Conservation (phyloP, 2,888 invertebrate genomes). For the Papilio demoleus region DNA sequence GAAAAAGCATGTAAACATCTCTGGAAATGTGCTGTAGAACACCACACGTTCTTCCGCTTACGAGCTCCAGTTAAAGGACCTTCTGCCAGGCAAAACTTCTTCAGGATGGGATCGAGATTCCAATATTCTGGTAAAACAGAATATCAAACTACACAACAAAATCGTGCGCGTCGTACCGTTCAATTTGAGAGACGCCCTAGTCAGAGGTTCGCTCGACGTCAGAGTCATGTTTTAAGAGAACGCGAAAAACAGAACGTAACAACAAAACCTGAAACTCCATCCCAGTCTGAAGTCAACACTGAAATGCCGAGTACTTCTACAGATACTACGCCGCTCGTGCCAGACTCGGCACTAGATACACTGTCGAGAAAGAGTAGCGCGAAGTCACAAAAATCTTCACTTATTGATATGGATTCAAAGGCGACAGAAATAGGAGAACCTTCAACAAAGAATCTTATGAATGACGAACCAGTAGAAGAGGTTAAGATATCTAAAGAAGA, state of each 20-base stretch:
- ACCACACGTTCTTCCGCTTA: constrained; percentile 99
- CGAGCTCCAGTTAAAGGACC: constrained; percentile 94
- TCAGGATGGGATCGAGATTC: constrained; percentile 99
- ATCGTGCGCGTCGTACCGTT: constrained; percentile 94
- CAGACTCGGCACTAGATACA: constrained; percentile 60
- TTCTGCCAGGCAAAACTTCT: constrained; percentile 96
- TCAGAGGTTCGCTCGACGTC: constrained; percentile 96
- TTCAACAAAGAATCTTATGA: constrained; percentile 72
- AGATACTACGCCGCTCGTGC: constrained; percentile 53
- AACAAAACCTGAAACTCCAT: constrained; percentile 60
- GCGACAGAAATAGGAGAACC: constrained; percentile 63
- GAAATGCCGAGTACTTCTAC: constrained; percentile 67
- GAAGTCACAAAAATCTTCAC: constrained; percentile 81
- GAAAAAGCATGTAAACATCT: constrained; percentile 99
- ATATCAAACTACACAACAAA: constrained; percentile 97
- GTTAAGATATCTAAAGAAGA: constrained; percentile 75
- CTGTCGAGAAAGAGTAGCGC: constrained; percentile 82
- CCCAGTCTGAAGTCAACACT: constrained; percentile 58
- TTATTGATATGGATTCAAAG: constrained; percentile 64
- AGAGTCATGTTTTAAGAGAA: constrained; percentile 93
- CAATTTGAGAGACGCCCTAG: constrained; percentile 98
- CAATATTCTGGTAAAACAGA: constrained; percentile 97
- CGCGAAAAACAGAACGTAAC: constrained; percentile 85
- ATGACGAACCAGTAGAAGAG: constrained; percentile 69
- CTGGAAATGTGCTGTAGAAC: constrained; percentile 99